Conservation (phyloP, 1,140 invertebrate species). For the Pseudomyrmex cubaensis region DNA sequence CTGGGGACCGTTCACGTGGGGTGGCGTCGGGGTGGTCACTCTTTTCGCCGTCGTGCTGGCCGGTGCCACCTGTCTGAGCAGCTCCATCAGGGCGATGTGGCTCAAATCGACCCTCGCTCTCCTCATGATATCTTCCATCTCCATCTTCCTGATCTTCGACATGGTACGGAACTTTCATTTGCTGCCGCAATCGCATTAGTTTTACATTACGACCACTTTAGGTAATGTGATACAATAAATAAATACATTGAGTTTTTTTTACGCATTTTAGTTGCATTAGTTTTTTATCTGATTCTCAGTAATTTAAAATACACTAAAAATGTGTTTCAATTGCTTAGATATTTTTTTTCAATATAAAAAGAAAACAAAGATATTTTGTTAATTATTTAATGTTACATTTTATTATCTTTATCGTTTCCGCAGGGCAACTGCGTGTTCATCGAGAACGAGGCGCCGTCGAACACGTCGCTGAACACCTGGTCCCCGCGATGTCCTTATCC, state of each 20-base stretch:
- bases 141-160: constrained; percentile 81
- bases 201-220: neutral
- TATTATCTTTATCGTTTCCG: constrained; percentile 12
- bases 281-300: too few relatives aligned
- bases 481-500: constrained; percentile 87
- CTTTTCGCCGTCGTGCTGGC: constrained; percentile 81
- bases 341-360: too few relatives aligned
- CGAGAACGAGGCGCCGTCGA: constrained; percentile 76
- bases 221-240: too few relatives aligned
- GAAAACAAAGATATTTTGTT: too few relatives aligned
- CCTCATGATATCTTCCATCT: constrained; percentile 82
- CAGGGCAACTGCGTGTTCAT: constrained; percentile 83
- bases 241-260: too few relatives aligned
- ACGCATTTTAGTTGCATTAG: too few relatives aligned
- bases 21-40: constrained; percentile 80
- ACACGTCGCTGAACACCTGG: constrained; percentile 68
- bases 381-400: neutral
- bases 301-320: too few relatives aligned
- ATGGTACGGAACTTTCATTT: constrained; percentile 73
- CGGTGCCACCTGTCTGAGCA: constrained; percentile 82
- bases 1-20: constrained; percentile 83
- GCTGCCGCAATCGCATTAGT: neutral
- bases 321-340: too few relatives aligned
- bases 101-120: constrained; percentile 80
- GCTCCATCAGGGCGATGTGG: constrained; percentile 82